Evolutionary conservation across 1,140 invertebrate genomes (phyloP).

Genomic region (Papilio aristodemus): DNA sequence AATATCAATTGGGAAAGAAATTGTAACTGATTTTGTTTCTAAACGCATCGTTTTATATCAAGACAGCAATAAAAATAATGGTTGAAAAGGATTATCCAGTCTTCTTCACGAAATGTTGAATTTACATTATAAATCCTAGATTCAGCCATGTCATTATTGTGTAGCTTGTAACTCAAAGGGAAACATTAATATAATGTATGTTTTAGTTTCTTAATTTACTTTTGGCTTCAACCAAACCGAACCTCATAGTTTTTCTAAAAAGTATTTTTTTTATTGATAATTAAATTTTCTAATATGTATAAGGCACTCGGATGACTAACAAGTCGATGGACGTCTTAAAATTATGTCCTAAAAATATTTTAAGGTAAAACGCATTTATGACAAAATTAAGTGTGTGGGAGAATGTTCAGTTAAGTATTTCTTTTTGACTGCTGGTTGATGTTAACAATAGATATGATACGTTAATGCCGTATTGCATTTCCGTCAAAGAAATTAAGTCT

Average conservation of each 20-base stretch:
- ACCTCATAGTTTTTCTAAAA: background rate
- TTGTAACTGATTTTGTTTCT: background rate
- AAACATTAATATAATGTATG: background rate
- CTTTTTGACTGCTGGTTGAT: background rate
- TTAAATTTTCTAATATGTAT: background rate
- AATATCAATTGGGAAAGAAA: background rate
- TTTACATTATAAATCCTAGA: no score
- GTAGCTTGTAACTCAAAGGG: background rate
- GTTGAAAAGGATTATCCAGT: no score
- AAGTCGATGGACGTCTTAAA: conserved; percentile 29
- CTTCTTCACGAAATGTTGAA: no score
- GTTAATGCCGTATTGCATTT: background rate
- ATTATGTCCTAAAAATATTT: conserved; percentile 37
- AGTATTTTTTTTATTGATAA: background rate
- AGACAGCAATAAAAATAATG: no score
- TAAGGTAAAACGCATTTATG: conserved; percentile 36
- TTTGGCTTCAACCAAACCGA: background rate
- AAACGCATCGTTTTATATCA: no score
- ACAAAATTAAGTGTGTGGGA: conserved; percentile 31
- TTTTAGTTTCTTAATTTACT: background rate
- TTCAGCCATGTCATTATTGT: no score
- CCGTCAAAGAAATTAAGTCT: background rate
- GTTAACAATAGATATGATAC: background rate
- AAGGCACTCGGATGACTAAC: background rate
- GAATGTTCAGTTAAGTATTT: background rate